phyloP scores from a whole-genome alignment of 2,113 vertebrate genomes.

The Spizaetus ornatus region DNA sequence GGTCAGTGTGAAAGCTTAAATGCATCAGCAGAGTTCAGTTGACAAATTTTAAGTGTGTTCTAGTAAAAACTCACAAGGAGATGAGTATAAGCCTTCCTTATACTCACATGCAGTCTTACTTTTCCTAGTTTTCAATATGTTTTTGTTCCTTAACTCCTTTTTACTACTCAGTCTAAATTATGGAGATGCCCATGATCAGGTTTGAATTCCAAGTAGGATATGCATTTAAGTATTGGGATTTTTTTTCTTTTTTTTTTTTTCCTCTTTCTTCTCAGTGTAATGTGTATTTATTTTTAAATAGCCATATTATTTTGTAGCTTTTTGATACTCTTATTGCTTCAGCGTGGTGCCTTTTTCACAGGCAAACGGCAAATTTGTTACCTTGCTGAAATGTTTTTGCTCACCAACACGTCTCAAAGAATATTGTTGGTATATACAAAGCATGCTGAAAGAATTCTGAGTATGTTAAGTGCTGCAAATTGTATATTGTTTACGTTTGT shows the following conservation, averaged over 20 bases:
- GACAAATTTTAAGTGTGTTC: background rate
- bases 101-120: background rate
- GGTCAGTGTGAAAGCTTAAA: background rate
- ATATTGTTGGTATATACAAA: background rate
- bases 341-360: background rate
- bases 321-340: background rate
- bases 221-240: background rate
- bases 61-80: background rate
- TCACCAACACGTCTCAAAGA: background rate
- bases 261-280: background rate
- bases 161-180: background rate
- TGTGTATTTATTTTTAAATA: background rate
- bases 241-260: background rate
- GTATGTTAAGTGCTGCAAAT: background rate
- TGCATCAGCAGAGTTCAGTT: background rate
- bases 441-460: background rate
- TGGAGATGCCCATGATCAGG: background rate
- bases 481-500: background rate
- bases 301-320: background rate
- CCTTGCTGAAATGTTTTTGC: background rate
- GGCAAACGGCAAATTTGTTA: background rate
- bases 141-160: background rate
- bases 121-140: background rate
- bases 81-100: background rate
- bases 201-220: background rate